Base-by-base conservation (phyloP, 2,797 vertebrate genomes). In the Prunella strophiata region DNA sequence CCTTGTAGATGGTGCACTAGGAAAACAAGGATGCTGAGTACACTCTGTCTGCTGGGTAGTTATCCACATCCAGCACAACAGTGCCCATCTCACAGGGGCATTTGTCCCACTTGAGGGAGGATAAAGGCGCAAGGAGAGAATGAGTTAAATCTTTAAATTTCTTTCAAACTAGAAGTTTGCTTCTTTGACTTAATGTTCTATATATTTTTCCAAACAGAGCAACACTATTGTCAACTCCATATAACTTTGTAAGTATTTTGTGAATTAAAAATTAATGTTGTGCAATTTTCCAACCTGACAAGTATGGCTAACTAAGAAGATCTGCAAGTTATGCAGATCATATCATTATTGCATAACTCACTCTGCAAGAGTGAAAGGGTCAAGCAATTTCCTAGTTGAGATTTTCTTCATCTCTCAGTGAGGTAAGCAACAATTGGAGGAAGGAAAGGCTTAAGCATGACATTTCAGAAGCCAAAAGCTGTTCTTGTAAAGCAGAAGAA, bases 381-480 rank as follows among this genome's bases (percentile, higher is more conserved):
- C 85, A 86, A 90, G 42, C 66, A 34, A 66, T 57, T 93, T 93
- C 77, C 77, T 84, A 54, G 48, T 5, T 67, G 16, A 88, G 22
- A 58, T 79, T 93, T 91, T 81, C 85, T 85, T 86, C 36, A 72
- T 73, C 93, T 85, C 66, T 93, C 32, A 61, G 27, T 17, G 57
- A 95, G 47, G 47, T 50, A 78, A 52, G 79, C 50, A 91, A 96
- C 92, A 97, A 96, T 96, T 87, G 89, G 57, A 96, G 95, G 96
- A 96, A 96, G 96, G 95, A 96, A 97, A 76, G 17, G 23, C 92
- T 94, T 73, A 71, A 80, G 77, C 66, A 78, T 1, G 10, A 88
- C 45, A 81, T 92, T 92, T 80, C 54, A 87, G 71, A 79, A 92
- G 66, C 80, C 73, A 94, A 42, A 91, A 82, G 40, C 50, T 93